Evolutionary conservation across 2,888 invertebrate genomes (phyloP).

Genomic region (Cyaniris semiargus): DNA sequence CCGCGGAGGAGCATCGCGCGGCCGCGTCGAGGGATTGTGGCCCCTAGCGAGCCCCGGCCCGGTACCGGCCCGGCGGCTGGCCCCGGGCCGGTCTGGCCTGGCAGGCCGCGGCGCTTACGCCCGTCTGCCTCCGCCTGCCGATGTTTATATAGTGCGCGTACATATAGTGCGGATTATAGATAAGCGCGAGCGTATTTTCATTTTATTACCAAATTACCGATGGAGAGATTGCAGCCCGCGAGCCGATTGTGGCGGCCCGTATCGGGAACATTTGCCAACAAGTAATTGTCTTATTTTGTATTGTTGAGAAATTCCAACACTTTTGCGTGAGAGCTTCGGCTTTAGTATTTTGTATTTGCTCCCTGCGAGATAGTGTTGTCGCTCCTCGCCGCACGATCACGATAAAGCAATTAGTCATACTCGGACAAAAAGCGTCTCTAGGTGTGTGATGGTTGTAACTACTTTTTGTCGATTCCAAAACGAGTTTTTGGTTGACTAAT

Average conservation of each 20-base stretch:
- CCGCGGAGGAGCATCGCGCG: conserved; percentile 52
- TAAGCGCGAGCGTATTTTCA: conserved; percentile 78
- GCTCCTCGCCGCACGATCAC: neutral
- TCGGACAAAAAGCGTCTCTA: neutral
- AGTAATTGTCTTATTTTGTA: conserved; percentile 70
- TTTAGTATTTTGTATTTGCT: conserved; percentile 38
- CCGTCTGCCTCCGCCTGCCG: conserved; percentile 47
- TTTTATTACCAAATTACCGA: conserved; percentile 82
- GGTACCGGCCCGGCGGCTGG: conserved; percentile 32
- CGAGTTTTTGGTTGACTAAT: neutral
- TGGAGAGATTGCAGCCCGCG: conserved; percentile 64
- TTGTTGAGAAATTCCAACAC: conserved; percentile 58
- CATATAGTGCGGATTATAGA: conserved; percentile 75
- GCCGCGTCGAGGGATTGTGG: conserved; percentile 51
- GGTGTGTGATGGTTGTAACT: neutral
- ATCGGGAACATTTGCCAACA: conserved; percentile 74
- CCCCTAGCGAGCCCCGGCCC: conserved; percentile 51
- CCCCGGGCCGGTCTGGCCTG: conserved; percentile 43
- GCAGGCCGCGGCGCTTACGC: conserved; percentile 50
- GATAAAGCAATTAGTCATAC: conserved; percentile 12
- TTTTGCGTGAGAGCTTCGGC: conserved; percentile 44
- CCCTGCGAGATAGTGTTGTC: conserved; percentile 35
- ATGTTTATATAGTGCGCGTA: conserved; percentile 73
- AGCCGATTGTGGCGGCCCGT: conserved; percentile 63
- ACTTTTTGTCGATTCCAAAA: neutral